phyloP scores from a whole-genome alignment of 23 tunicate genomes.

The Aplidium turbinatum region DNA sequence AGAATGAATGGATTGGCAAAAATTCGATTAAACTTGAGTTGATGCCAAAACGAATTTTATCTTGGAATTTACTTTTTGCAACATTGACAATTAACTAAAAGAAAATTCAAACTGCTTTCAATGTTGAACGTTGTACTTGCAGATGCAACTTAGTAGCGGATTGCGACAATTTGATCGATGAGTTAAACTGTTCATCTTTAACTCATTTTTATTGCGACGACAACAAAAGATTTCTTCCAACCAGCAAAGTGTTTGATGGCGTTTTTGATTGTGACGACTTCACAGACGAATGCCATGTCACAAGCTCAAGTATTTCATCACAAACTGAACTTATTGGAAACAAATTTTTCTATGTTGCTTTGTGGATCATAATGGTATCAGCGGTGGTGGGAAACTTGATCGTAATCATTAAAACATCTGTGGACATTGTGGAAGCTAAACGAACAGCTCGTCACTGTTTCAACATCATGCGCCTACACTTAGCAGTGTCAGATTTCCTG shows the following conservation, averaged over 20 bases:
- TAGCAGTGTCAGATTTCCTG: constrained; percentile 58
- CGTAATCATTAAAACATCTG: constrained; percentile 27
- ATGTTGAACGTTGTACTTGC: not conserved
- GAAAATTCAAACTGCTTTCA: too few relatives aligned
- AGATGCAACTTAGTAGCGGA: constrained; percentile 27
- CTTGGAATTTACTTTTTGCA: too few relatives aligned
- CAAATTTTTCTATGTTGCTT: constrained; percentile 8
- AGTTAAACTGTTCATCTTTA: constrained; percentile 19
- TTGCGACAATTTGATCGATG: constrained; percentile 31
- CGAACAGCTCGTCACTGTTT: constrained; percentile 31
- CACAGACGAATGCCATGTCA: constrained; percentile 49
- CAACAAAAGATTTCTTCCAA: constrained; percentile 26
- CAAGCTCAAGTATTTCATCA: constrained; percentile 25
- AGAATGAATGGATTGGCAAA: too few relatives aligned
- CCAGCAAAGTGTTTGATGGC: constrained; percentile 25
- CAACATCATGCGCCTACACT: constrained; percentile 56
- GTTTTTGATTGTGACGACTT: constrained; percentile 54
- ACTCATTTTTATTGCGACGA: constrained; percentile 56
- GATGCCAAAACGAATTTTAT: too few relatives aligned
- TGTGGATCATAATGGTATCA: constrained; percentile 53
- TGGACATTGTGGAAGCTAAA: constrained; percentile 25
- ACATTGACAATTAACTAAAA: too few relatives aligned
- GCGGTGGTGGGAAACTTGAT: constrained; percentile 51
- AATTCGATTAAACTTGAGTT: too few relatives aligned
- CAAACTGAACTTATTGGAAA: constrained; percentile 26